Percentiles rank a stretch among this genome's conserved stretches.
phyloP scores from a whole-genome alignment of 1,140 invertebrate genomes.

The Drosophila nebulosa region DNA sequence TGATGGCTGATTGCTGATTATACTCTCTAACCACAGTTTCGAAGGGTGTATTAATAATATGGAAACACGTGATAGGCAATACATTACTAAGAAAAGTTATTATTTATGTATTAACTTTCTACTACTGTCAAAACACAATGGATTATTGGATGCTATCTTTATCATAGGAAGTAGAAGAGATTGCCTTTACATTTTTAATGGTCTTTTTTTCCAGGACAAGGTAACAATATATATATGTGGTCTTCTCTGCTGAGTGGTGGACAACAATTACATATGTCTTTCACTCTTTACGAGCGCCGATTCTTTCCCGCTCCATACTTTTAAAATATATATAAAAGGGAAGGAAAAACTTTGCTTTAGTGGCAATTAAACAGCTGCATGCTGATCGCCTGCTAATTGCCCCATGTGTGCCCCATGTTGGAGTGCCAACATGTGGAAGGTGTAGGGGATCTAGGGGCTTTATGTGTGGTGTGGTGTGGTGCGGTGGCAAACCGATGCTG shows the following conservation, averaged over 20 bases:
- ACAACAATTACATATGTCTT: slow-evolving; percentile 17
- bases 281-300: not conserved
- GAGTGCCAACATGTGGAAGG: not conserved
- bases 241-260: slow-evolving; percentile 10
- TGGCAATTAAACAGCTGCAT: slow-evolving; percentile 51
- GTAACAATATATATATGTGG: not conserved
- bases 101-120: no score
- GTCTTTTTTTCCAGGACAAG: not conserved
- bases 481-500: slow-evolving; percentile 9
- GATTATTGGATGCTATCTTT: no score
- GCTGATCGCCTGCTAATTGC: slow-evolving; percentile 42
- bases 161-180: not conserved
- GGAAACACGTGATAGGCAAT: not conserved
- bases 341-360: slow-evolving; percentile 15
- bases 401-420: slow-evolving; percentile 24
- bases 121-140: no score
- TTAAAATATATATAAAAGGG: not conserved
- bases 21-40: not conserved
- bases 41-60: not conserved
- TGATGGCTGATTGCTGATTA: slow-evolving; percentile 16
- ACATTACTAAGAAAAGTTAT: no score
- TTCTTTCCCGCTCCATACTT: slow-evolving; percentile 10
- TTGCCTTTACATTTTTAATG: not conserved
- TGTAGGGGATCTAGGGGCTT: not conserved
- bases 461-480: not conserved